Percentiles rank a stretch among this genome's conserved stretches.
Evolutionary conservation across 2,113 vertebrate species (phyloP).

Genomic region (Barbus barbus): DNA sequence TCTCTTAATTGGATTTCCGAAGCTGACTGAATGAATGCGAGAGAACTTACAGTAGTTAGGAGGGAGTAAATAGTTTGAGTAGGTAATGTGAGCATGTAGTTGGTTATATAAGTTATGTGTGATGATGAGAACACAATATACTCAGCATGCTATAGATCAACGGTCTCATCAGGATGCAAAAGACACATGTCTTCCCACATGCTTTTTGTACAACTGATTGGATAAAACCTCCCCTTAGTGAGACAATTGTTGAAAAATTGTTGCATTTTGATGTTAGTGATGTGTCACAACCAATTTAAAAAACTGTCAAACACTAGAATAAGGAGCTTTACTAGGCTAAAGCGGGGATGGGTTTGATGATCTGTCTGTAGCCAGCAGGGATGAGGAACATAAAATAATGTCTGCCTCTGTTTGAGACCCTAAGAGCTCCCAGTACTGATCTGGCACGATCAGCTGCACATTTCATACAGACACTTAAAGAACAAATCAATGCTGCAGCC

Average conservation of each 20-base stretch:
- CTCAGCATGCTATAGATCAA: background rate
- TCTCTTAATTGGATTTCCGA: slow-evolving; percentile 63
- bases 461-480: slow-evolving; percentile 73
- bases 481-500: slow-evolving; percentile 66
- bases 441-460: slow-evolving; percentile 60
- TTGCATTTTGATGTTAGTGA: slow-evolving; percentile 48
- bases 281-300: slow-evolving; percentile 52
- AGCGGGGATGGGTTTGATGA: slow-evolving; percentile 53
- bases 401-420: slow-evolving; percentile 42
- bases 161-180: background rate
- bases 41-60: too few relatives aligned
- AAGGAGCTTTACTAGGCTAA: slow-evolving; percentile 44
- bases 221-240: slow-evolving; percentile 31
- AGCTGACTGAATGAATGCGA: slow-evolving; percentile 59
- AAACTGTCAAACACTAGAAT: slow-evolving; percentile 42
- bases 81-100: slow-evolving; percentile 17
- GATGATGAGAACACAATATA: background rate
- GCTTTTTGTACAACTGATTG: slow-evolving; percentile 7
- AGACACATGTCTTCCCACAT: slow-evolving; percentile 2
- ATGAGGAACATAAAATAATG: slow-evolving; percentile 34
- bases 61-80: too few relatives aligned
- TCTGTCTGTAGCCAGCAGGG: slow-evolving; percentile 21
- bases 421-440: slow-evolving; percentile 53
- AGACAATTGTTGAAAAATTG: slow-evolving; percentile 28
- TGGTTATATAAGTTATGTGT: background rate